Percentiles rank a stretch among this genome's conserved stretches.
phyloP scores from a whole-genome alignment of 1,140 invertebrate genomes.

The Hydropsyche tenuis region DNA sequence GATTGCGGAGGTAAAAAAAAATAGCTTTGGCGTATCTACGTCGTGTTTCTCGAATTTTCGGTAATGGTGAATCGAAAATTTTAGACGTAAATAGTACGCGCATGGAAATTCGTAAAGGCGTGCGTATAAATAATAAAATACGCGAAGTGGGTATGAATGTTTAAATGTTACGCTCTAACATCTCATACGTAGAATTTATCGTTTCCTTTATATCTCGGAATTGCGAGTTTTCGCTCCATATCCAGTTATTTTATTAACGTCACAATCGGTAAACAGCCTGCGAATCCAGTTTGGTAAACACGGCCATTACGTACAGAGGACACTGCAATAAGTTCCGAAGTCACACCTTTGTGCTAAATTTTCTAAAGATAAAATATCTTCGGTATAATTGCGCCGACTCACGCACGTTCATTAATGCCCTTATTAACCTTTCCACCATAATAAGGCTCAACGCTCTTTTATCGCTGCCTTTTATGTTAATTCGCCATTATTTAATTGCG shows the following conservation, averaged over 20 bases:
- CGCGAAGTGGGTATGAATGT: neutral
- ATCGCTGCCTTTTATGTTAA: neutral
- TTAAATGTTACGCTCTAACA: neutral
- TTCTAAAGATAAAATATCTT: conserved; percentile 3
- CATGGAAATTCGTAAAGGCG: neutral
- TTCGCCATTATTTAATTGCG: neutral
- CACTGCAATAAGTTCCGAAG: conserved; percentile 15
- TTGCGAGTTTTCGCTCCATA: neutral
- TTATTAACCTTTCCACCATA: conserved; percentile 5
- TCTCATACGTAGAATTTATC: neutral
- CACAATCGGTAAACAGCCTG: neutral
- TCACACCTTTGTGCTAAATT: neutral
- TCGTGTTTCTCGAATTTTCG: too few relatives aligned
- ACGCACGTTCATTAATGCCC: conserved; percentile 12
- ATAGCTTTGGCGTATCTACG: too few relatives aligned
- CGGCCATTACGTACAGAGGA: neutral
- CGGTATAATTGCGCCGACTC: conserved; percentile 5
- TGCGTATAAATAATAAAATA: conserved; percentile 13
- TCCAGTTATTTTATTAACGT: neutral
- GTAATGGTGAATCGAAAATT: neutral
- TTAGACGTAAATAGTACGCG: neutral
- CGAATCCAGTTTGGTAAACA: neutral
- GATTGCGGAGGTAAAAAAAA: too few relatives aligned
- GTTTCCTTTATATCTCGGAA: too few relatives aligned
- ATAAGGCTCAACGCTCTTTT: neutral